A percentile compares a stretch with the other conserved stretches of the same genome.
These are phyloP conservation scores for Aromia moschata DNA, from an alignment of 2,888 invertebrate species.

Conservation along the genomic window DNA sequence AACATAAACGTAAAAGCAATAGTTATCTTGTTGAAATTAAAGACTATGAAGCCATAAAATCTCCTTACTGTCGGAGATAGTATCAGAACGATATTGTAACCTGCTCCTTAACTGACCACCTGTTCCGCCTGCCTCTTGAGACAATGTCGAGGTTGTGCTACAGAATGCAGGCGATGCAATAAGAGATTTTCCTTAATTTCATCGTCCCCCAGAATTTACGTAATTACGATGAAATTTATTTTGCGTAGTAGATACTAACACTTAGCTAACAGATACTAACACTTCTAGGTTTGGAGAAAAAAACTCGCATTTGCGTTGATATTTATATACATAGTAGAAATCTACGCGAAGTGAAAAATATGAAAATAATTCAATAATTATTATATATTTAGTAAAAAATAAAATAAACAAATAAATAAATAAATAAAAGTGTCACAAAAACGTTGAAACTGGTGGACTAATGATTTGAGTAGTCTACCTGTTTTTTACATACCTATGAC, in stretches of 20 bases:
- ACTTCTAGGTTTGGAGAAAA: not conserved
- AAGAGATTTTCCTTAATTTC: not conserved
- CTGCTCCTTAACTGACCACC: conserved; percentile 47
- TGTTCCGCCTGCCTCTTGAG: conserved; percentile 31
- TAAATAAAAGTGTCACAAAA: no score
- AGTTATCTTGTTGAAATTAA: conserved; percentile 31
- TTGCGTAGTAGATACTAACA: not conserved
- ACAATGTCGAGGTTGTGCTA: conserved; percentile 2
- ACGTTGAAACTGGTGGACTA: no score
- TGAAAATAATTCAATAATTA: no score
- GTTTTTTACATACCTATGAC: no score
- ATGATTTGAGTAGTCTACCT: no score
- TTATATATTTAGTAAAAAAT: no score
- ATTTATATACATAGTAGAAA: no score
- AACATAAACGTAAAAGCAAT: conserved; percentile 9
- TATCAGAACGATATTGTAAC: conserved; percentile 47
- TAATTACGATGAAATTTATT: not conserved
- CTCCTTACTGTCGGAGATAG: conserved; percentile 42
- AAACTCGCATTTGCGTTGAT: not conserved
- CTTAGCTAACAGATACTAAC: not conserved
- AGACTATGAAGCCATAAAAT: conserved; percentile 43
- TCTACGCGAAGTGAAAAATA: no score
- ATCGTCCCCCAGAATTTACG: not conserved
- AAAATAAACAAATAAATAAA: no score
- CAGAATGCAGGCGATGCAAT: conserved; percentile 1